Evolutionary conservation across 2,888 invertebrate genomes (phyloP).

Genomic region (Ormyrus pomaceus): DNA sequence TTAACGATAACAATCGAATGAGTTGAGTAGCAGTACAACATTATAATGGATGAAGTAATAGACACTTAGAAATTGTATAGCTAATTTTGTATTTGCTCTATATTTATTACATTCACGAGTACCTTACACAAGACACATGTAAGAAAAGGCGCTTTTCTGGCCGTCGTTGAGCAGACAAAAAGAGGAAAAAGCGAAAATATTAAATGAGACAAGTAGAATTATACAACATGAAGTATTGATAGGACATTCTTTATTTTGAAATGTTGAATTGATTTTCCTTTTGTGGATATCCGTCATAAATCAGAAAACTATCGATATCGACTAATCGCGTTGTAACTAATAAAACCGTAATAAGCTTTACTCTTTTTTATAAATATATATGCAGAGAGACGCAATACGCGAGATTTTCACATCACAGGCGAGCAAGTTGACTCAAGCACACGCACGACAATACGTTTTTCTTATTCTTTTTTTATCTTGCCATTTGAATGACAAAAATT

Average conservation of each 20-base stretch:
- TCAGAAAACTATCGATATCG: slow-evolving; percentile 38
- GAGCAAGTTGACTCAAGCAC: slow-evolving; percentile 54
- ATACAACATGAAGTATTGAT: slow-evolving; percentile 12
- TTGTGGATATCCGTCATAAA: slow-evolving; percentile 26
- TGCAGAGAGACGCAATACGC: slow-evolving; percentile 39
- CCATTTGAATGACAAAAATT: slow-evolving; percentile 28
- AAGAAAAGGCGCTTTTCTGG: slow-evolving; percentile 31
- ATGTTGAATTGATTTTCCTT: slow-evolving; percentile 36
- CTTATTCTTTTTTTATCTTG: slow-evolving; percentile 12
- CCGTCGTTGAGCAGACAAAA: slow-evolving; percentile 29
- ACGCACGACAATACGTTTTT: slow-evolving; percentile 32
- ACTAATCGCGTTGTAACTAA: slow-evolving; percentile 55
- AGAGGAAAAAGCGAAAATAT: slow-evolving; percentile 11
- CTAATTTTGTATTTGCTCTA: slow-evolving; percentile 70
- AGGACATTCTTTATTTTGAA: slow-evolving; percentile 28
- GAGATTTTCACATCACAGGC: slow-evolving; percentile 43
- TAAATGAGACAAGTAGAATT: slow-evolving; percentile 28
- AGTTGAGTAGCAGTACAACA: slow-evolving; percentile 53
- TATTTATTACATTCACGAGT: slow-evolving; percentile 66
- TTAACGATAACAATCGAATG: slow-evolving; percentile 52
- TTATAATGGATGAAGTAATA: slow-evolving; percentile 61
- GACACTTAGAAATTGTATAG: slow-evolving; percentile 66
- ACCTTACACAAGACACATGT: slow-evolving; percentile 50
- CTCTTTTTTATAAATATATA: slow-evolving; percentile 48
- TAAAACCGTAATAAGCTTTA: slow-evolving; percentile 36